phyloP scores from a whole-genome alignment of 2,797 vertebrate genomes.

The Vultur gryphus region DNA sequence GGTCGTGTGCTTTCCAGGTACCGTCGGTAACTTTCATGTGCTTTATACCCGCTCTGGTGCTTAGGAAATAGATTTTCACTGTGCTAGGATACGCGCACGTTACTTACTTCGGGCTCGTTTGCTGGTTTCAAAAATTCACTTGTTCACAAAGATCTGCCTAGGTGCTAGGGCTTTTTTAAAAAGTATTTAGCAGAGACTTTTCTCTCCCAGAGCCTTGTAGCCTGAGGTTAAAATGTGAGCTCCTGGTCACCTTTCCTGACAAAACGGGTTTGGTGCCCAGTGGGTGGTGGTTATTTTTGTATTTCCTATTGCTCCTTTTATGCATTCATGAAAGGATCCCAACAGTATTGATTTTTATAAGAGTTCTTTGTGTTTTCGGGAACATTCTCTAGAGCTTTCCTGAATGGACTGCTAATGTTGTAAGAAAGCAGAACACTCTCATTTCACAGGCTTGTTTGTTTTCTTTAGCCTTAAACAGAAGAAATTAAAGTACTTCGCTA shows the following conservation, averaged over 20 bases:
- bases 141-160: background rate
- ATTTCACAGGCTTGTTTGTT: background rate
- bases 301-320: rapidly evolving
- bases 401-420: background rate
- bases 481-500: background rate
- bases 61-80: too few species aligned
- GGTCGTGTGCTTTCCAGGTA: background rate
- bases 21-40: background rate
- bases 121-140: background rate
- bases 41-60: background rate
- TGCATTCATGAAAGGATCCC: background rate
- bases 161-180: background rate
- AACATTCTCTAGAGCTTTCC: background rate
- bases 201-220: background rate
- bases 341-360: background rate
- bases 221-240: background rate
- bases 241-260: too few species aligned
- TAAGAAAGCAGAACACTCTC: background rate
- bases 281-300: too few species aligned
- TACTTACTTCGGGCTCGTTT: background rate
- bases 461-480: background rate
- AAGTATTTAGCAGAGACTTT: background rate
- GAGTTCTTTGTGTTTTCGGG: background rate
- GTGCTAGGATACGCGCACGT: rapidly evolving
- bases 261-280: rapidly evolving